Evolutionary conservation across 2,113 vertebrate genomes (phyloP).

Genomic region (Aspidoscelis tigris): DNA sequence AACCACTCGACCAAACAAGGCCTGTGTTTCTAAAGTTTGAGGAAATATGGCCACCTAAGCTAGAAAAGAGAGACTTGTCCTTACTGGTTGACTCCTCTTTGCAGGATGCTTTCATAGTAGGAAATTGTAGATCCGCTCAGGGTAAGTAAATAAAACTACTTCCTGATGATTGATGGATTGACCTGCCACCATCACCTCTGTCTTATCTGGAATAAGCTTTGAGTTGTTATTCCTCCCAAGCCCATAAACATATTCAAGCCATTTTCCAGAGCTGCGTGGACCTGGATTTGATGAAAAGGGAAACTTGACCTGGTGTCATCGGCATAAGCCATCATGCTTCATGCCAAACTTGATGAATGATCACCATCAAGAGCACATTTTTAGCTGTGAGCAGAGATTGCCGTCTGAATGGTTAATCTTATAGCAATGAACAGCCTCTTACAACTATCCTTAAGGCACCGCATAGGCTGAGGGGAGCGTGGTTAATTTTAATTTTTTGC

Average conservation of each 20-base stretch:
- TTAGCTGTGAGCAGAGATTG: too few species aligned
- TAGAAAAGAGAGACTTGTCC: background rate
- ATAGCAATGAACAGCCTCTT: too few species aligned
- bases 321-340: background rate
- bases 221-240: background rate
- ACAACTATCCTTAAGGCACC: too few species aligned
- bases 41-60: too few species aligned
- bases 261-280: background rate
- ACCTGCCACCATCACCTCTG: background rate
- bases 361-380: background rate
- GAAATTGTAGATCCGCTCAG: too few species aligned
- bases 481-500: too few species aligned
- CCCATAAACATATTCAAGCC: background rate
- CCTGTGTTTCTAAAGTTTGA: too few species aligned
- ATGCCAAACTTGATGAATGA: background rate
- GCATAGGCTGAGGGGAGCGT: too few species aligned
- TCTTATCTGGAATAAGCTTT: background rate
- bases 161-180: background rate
- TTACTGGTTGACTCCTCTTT: background rate
- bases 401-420: too few species aligned
- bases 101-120: too few species aligned
- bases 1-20: too few species aligned
- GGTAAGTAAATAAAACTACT: background rate
- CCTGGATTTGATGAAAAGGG: background rate
- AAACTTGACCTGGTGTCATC: background rate